Evolutionary conservation across 1,140 invertebrate genomes (phyloP).

Genomic region (Amyelois transitella): DNA sequence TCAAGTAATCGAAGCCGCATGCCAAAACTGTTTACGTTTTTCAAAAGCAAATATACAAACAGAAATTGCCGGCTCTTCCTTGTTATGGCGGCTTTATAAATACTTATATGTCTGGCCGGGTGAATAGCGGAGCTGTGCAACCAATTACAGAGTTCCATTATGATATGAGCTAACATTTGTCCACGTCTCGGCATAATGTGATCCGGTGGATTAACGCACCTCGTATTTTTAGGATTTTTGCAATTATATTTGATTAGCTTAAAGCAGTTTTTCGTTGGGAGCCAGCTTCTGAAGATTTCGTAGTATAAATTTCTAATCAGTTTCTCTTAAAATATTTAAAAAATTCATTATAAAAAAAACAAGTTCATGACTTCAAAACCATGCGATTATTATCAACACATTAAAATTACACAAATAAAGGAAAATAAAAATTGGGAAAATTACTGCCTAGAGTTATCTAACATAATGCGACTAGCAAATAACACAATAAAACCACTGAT

Average conservation of each 20-base stretch:
- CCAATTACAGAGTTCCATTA: no score
- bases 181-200: neutral
- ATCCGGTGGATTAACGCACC: no score
- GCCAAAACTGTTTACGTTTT: conserved; percentile 19
- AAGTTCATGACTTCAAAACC: neutral
- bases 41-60: neutral
- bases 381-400: neutral
- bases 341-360: neutral
- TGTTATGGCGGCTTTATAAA: neutral
- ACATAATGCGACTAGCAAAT: no score
- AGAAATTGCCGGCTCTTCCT: neutral
- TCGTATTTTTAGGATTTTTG: no score
- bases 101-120: no score
- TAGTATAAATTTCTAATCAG: neutral
- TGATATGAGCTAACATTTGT: no score
- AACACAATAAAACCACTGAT: no score
- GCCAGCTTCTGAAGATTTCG: no score
- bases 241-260: no score
- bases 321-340: neutral
- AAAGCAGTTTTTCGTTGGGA: no score
- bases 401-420: no score
- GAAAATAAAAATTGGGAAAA: neutral
- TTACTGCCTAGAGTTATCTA: neutral
- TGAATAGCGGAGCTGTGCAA: no score
- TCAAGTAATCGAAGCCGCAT: conserved; percentile 22